These are phyloP conservation scores for Nomada ferruginata DNA, from an alignment of 2,888 invertebrate genomes.

Conservation along the genomic window DNA sequence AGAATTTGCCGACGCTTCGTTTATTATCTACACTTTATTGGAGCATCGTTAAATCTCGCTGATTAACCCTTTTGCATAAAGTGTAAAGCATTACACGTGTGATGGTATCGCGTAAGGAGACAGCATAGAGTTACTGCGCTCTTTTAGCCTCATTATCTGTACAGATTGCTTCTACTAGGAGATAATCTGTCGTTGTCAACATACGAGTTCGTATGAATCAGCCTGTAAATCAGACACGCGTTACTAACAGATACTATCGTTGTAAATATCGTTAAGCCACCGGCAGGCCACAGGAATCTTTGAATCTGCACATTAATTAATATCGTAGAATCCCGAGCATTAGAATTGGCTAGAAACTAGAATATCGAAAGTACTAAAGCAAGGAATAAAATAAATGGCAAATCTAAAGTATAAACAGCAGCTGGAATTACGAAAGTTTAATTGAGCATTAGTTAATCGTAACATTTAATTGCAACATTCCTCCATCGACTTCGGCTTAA, in stretches of 20 bases:
- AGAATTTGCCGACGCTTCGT: not conserved
- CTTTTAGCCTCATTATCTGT: conserved; percentile 4
- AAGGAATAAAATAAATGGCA: too few species aligned
- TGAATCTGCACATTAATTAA: too few species aligned
- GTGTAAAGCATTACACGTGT: too few species aligned
- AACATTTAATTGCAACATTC: too few species aligned
- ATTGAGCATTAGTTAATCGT: too few species aligned
- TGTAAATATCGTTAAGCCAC: not conserved
- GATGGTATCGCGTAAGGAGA: not conserved
- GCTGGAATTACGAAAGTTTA: too few species aligned
- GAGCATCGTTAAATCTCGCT: not conserved
- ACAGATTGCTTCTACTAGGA: not conserved
- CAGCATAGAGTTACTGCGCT: not conserved
- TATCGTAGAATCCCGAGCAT: too few species aligned
- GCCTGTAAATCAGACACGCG: not conserved
- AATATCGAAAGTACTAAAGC: too few species aligned
- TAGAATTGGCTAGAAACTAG: too few species aligned
- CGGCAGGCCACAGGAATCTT: not conserved
- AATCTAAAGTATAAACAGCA: too few species aligned
- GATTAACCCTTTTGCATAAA: conserved; percentile 13
- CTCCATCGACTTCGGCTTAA: too few species aligned
- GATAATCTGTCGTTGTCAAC: conserved; percentile 7
- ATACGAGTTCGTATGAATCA: not conserved
- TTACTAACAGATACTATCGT: not conserved
- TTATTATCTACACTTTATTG: conserved; percentile 2